Evolutionary conservation across 2,888 invertebrate species (phyloP), one percentile per base, ranked within the genome.

Genomic region (Drosophila formosana): DNA sequence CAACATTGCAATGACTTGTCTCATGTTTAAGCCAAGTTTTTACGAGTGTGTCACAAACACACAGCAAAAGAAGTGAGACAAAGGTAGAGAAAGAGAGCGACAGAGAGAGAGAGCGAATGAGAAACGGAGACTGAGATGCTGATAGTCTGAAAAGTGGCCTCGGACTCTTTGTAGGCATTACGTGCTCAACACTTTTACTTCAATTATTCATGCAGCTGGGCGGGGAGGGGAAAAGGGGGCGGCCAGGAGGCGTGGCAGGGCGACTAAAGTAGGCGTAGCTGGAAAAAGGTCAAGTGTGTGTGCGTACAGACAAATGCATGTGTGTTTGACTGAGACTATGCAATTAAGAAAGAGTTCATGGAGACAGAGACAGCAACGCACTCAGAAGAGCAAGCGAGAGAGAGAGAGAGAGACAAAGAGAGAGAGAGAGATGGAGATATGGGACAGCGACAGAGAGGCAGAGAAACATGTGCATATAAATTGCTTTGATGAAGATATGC

Each of bases 401-500:
- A 32, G 23, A 2, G 32, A 18, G 3, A 25, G 50, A 3, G 11
- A 30, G 11, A 39, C 13, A 51, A 7, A 52, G 5, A 41, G 23
- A 47, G 28, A 41, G 4, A 41, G 47, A 39, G 32, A 46, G 43
- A 34, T 11, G 9, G 11, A 25, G 25, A 39, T 7, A 43, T 3
- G 47, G 46, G 25, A 46, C 13, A 41, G 13, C 11, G 13, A 30
- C 13, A 43, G 6, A 34, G 23, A 46, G 30, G 18, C 18, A 32
- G 34, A 45, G 50, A 37, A 23, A 57, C 25, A 39, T 86, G 80
- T 76, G 89, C 84, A 77, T 80, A 71, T 64, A 73, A 80, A 89
- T 86, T 73, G 87, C 89, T 69, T 88, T 83, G 74, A 80, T 86
- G 66, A 66, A 88, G 70, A 75, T 82, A 86, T 73, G 87, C 87